Evolutionary conservation across 2,888 invertebrate species (phyloP).

Genomic region (Folsomia candida): DNA sequence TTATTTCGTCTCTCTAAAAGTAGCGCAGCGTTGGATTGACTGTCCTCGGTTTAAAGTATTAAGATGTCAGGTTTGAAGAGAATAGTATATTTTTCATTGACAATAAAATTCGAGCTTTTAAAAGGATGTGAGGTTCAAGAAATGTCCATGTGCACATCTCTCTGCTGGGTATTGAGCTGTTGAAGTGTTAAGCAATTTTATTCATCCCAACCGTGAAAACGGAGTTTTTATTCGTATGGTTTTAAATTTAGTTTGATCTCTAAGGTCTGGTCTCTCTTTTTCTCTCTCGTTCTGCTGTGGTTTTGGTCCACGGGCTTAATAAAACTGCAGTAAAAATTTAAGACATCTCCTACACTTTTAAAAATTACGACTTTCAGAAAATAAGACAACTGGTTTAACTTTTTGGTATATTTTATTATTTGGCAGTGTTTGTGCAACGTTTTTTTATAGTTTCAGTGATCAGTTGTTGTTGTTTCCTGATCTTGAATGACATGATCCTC

Average conservation of each 20-base stretch:
- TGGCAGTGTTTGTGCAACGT: not conserved
- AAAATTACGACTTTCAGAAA: not conserved
- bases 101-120: conserved; percentile 16
- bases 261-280: not conserved
- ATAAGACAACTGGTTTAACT: not conserved
- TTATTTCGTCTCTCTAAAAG: not conserved
- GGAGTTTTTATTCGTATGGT: not conserved
- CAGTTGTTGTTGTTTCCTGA: conserved; percentile 5
- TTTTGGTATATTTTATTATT: not conserved
- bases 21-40: not conserved
- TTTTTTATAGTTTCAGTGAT: not conserved
- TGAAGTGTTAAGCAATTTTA: conserved; percentile 15
- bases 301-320: conserved; percentile 13
- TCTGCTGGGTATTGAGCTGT: not conserved
- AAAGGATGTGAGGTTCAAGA: conserved; percentile 7
- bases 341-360: conserved; percentile 2
- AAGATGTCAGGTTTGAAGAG: conserved; percentile 6
- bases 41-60: conserved; percentile 2
- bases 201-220: conserved; percentile 4
- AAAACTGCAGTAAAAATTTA: conserved; percentile 10
- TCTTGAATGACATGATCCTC: not conserved
- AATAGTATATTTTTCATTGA: conserved; percentile 14
- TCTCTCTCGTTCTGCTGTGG: conserved; percentile 1
- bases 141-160: conserved; percentile 1
- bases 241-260: not conserved